Conservation (phyloP, 92 coral and sea anemone genomes). For the Palythoa grandis region DNA sequence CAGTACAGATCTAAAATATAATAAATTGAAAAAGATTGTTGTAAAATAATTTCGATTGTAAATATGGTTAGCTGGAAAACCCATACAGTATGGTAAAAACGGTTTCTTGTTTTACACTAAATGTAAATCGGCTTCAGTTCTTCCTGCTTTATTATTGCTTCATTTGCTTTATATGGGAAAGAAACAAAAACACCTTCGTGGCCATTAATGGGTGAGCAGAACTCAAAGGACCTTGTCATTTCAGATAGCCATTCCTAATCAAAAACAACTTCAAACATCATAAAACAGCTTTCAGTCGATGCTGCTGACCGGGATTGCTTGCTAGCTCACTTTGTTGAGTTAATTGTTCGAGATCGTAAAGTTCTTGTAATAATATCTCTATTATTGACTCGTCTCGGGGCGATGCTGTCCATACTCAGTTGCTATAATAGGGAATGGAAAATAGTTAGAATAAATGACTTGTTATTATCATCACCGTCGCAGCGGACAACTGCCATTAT, state of each 20-base stretch:
- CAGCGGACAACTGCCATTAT: background rate
- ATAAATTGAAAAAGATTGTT: too few species aligned
- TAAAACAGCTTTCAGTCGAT: background rate
- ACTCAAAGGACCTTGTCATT: too few species aligned
- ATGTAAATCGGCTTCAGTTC: too few species aligned
- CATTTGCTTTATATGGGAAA: too few species aligned
- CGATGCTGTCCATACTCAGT: constrained; percentile 32
- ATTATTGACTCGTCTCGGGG: constrained; percentile 39
- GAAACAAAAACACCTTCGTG: too few species aligned
- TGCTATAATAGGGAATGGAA: background rate
- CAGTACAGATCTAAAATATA: too few species aligned
- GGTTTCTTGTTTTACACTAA: too few species aligned
- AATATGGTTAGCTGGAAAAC: too few species aligned
- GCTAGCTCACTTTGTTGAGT: constrained; percentile 22
- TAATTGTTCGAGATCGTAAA: constrained; percentile 77
- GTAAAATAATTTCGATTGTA: too few species aligned
- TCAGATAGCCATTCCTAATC: background rate
- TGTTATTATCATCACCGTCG: background rate
- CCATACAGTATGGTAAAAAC: too few species aligned
- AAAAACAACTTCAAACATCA: background rate
- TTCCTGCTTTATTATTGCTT: too few species aligned
- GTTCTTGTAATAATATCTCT: constrained; percentile 74
- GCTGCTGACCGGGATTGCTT: background rate
- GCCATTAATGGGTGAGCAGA: too few species aligned
- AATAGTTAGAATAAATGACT: background rate